Evolutionary conservation across 2,113 vertebrate genomes (phyloP).

Genomic region (Elachura formosa): DNA sequence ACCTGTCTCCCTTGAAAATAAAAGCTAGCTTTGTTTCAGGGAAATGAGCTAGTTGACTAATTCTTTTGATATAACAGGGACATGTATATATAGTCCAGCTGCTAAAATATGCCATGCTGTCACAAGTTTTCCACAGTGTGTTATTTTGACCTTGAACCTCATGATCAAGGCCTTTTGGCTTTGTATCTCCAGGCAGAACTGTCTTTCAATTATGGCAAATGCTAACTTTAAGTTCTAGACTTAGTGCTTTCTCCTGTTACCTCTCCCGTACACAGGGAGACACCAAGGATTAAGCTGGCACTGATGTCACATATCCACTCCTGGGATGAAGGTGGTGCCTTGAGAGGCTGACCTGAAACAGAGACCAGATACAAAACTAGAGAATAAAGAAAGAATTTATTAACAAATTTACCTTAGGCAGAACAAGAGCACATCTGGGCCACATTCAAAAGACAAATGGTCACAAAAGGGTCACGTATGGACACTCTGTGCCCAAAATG

Average conservation of each 20-base stretch:
- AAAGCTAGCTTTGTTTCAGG: neutral
- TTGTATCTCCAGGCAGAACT: neutral
- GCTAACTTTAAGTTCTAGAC: too few species aligned
- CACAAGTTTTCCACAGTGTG: neutral
- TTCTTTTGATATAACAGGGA: neutral
- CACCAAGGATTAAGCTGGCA: neutral
- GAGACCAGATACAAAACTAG: too few species aligned
- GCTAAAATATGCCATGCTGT: neutral
- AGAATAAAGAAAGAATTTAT: too few species aligned
- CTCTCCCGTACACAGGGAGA: accelerated
- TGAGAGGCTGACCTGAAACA: too few species aligned
- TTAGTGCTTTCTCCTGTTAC: neutral
- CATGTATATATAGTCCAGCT: accelerated
- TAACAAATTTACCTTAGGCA: too few species aligned
- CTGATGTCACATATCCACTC: neutral
- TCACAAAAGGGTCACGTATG: too few species aligned
- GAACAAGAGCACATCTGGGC: too few species aligned
- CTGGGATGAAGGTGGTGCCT: neutral
- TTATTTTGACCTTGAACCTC: neutral
- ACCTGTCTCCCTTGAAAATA: neutral
- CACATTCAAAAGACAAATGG: too few species aligned
- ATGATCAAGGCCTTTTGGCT: neutral
- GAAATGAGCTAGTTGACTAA: neutral
- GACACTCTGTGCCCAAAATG: too few species aligned
- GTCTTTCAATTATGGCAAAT: neutral